Conservation (phyloP, 2,888 invertebrate genomes). For the Tenthredo notha region DNA sequence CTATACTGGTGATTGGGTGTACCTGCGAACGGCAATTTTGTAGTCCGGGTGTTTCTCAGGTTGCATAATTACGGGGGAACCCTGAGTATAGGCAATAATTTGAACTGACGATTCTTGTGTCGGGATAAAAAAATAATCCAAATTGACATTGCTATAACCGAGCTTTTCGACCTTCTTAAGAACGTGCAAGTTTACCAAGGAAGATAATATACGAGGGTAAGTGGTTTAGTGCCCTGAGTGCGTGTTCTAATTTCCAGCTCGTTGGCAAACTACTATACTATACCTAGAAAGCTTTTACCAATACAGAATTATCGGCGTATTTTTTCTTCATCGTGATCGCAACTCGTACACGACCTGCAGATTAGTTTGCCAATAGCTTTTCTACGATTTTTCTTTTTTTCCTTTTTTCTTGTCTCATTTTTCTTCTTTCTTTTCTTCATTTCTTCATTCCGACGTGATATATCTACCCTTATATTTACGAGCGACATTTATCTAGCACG, state of each 20-base stretch:
- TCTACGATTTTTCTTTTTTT: not conserved
- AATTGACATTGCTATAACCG: slow-evolving; percentile 44
- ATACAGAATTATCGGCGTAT: slow-evolving; percentile 11
- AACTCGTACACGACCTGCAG: not conserved
- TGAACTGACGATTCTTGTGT: not conserved
- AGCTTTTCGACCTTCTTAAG: not conserved
- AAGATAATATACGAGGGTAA: slow-evolving; percentile 8
- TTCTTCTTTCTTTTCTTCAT: not conserved
- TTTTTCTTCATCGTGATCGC: not conserved
- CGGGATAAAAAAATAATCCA: slow-evolving; percentile 5
- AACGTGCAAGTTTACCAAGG: slow-evolving; percentile 15
- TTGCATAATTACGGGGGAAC: slow-evolving; percentile 37
- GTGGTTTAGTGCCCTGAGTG: slow-evolving; percentile 10
- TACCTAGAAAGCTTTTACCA: slow-evolving; percentile 13
- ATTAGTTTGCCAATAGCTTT: slow-evolving; percentile 30
- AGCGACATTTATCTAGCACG: not conserved
- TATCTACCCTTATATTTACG: slow-evolving; percentile 12
- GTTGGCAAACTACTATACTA: slow-evolving; percentile 7
- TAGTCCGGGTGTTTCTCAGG: not conserved
- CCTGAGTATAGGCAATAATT: not conserved
- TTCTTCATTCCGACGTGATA: not conserved
- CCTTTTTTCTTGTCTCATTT: too few species aligned
- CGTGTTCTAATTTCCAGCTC: slow-evolving; percentile 27
- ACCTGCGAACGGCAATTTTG: slow-evolving; percentile 4
- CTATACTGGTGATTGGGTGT: not conserved